Base-by-base conservation (phyloP, 2,797 vertebrate species). In the Bryconaethiops microstoma region DNA sequence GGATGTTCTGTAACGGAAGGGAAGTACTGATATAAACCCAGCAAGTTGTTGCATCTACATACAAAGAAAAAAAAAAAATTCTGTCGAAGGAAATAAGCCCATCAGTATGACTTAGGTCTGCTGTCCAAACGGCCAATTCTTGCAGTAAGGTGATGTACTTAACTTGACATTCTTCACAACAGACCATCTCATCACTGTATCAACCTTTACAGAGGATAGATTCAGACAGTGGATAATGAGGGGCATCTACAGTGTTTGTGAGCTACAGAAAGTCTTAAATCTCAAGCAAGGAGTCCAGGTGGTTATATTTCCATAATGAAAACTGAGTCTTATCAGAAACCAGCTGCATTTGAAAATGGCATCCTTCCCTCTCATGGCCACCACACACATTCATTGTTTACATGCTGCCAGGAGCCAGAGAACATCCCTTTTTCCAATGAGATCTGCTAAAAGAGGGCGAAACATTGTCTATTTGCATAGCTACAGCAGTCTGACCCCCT, bases 401-500 rank as follows among this genome's bases (percentile, higher is more conserved):
- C 65, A 77, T 82, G 74, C 65, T 57, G 68, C 65, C 73, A 80
- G 23, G 42, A 73, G 54, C 70, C 40, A 67, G 12, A 76, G 74
- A 69, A 79, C 42, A 59, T 82, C 79, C 82, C 82, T 85, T 87
- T 78, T 76, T 74, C 82, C 48, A 42, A 54, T 59, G 21, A 60
- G 57, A 74, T 73, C 40, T 84, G 48, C 73, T 48, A 70, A 80
- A 77, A 64, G 17, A 70, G 75, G 50, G 68, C 50, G 70, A 72
- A 78, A 64, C 19, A 79, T 70, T 13, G 62, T 82, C 42, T 75
- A 73, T 85, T 86, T 86, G 85, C 83, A 87, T 87, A 85, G 85
- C 55, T 77, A 77, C 71, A 84, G 65, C 77, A 74, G 23, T 57
- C 72, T 52, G 17, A 78, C 60, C 70, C 76, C 48, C 54, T 50